Evolutionary conservation across 2,888 invertebrate genomes (phyloP), one percentile per base, ranked within the genome.

Genomic region (Fragum whitleyi): DNA sequence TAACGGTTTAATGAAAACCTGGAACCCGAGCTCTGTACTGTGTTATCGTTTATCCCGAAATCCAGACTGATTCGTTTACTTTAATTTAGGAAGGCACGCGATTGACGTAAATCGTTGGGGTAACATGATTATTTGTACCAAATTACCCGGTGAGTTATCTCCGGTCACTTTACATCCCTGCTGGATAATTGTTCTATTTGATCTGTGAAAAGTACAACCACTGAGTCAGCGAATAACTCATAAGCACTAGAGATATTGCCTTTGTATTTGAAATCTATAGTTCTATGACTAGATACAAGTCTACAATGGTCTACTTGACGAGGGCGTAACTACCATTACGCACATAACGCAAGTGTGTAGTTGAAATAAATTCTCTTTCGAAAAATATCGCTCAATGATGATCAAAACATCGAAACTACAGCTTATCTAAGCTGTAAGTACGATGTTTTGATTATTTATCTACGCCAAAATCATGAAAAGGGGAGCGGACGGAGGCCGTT

Each of bases 1-100:
- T 47, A 47, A 47, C 47, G n/a, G 47, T 47, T 47, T 47, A 47
- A 47, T 47, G 47, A 47, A 47, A 47, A n/a, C 47, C 47, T 47
- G 47, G 47, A 47, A 14, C 14, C 19, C 47, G 47, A n/a, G 47
- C 14, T 5, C 47, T 47, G 47, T 47, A 9, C n/a, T 47, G 47
- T 47, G 57, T 57, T 57, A 57, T 28, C 57, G 26, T 57, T 28
- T 57, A 53, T 28, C 21, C 57, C 26, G 6, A n/a, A 57, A 26
- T 23, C 57, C 57, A 57, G 57, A 57, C 26, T 28, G 28, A 28
- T 57, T 57, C 57, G 28, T 57, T 57, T 57, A 57, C 57, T 57
- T 57, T 57, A 57, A 57, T 57, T 28, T 57, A 57, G 26, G 26
- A 14, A 14, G 57, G 57, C 23, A 57, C 14, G 26, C 57, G 26